Percentiles rank a stretch among this genome's conserved stretches.
These are phyloP conservation scores for Hyperoodon ampullatus DNA, from an alignment of 2,113 vertebrate species.

Conservation along the genomic window DNA sequence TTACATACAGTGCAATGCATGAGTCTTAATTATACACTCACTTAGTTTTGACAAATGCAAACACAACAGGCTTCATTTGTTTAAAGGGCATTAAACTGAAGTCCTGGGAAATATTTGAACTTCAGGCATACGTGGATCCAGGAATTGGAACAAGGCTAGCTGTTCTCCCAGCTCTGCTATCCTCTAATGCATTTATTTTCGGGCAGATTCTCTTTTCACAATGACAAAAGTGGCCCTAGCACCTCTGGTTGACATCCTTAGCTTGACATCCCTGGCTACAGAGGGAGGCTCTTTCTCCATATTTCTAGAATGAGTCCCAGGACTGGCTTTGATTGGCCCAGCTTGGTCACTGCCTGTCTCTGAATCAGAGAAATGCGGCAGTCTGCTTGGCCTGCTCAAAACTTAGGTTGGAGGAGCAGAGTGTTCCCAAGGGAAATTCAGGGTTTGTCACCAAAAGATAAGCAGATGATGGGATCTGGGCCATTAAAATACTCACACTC, in stretches of 20 bases:
- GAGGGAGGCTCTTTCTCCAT: not conserved
- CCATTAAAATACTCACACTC: not conserved
- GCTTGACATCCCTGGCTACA: not conserved
- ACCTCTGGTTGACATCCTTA: not conserved
- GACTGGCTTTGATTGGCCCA: not conserved
- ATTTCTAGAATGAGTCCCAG: not conserved
- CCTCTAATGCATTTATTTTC: not conserved
- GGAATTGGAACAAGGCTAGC: not conserved
- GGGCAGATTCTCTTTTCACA: not conserved
- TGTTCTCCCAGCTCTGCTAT: not conserved
- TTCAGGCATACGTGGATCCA: not conserved
- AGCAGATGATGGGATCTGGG: not conserved
- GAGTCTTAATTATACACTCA: not conserved
- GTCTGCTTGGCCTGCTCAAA: not conserved
- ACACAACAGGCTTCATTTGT: not conserved
- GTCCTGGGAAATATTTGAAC: not conserved
- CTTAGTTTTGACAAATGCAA: constrained; percentile 17
- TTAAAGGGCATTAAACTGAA: not conserved
- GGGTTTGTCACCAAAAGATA: not conserved
- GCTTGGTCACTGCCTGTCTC: not conserved
- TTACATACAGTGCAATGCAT: not conserved
- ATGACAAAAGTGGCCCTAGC: not conserved
- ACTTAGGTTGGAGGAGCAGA: not conserved
- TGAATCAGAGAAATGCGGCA: not conserved
- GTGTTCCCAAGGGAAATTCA: not conserved